phyloP scores from a whole-genome alignment of 2,113 vertebrate genomes.

The Ceyx cyanopectus region DNA sequence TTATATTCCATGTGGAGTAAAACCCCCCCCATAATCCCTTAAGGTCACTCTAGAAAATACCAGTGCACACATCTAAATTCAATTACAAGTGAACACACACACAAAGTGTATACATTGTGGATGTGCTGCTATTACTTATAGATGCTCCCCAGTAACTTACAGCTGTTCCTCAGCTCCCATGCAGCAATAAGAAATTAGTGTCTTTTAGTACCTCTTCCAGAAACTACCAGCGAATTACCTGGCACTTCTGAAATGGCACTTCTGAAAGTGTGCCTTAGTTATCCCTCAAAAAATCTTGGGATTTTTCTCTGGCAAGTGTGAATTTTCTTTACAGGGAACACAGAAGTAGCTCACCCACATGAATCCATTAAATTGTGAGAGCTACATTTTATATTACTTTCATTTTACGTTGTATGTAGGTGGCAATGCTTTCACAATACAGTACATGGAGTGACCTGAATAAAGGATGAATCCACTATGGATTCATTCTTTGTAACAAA shows the following conservation, averaged over 20 bases:
- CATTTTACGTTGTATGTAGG: not conserved
- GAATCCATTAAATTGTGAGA: not conserved
- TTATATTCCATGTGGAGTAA: not conserved
- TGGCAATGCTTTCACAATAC: constrained; percentile 1
- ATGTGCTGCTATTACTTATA: not conserved
- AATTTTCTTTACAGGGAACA: not conserved
- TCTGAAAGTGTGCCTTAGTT: not conserved
- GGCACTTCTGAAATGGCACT: not conserved
- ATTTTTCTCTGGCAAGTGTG: not conserved
- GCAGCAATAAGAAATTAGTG: not conserved
- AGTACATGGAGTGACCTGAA: constrained; percentile 1
- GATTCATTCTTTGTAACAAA: not conserved
- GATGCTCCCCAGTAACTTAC: not conserved
- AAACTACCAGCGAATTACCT: not conserved
- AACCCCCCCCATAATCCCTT: not conserved
- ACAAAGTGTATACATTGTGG: not conserved
- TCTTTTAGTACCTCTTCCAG: not conserved
- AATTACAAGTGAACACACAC: not conserved
- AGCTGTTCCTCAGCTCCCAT: not conserved
- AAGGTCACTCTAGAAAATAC: not conserved
- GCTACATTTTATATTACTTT: not conserved
- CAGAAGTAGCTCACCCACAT: not conserved
- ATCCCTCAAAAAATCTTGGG: not conserved
- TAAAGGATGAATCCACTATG: not conserved
- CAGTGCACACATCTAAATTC: not conserved